A percentile compares a stretch with the other conserved stretches of the same genome.
Evolutionary conservation across 1,140 invertebrate genomes (phyloP).

Genomic region (Dreissena polymorpha): DNA sequence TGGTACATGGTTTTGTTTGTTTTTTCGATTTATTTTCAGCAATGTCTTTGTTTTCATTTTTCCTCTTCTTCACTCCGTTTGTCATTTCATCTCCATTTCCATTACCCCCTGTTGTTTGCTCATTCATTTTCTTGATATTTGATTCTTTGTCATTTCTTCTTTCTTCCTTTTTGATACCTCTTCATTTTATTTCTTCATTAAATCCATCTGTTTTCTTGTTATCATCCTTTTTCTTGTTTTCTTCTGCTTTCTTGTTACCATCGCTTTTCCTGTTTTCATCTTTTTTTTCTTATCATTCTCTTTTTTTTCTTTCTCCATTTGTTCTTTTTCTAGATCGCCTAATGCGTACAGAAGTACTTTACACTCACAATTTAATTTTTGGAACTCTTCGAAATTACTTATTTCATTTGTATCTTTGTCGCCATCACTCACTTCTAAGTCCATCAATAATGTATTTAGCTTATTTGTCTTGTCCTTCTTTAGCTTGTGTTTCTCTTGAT

Average conservation of each 20-base stretch:
- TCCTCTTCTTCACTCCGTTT: too few relatives aligned
- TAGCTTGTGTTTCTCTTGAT: background rate
- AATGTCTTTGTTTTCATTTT: too few relatives aligned
- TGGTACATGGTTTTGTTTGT: too few relatives aligned
- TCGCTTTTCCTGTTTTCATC: constrained; percentile 44
- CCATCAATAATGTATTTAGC: background rate
- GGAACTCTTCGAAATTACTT: constrained; percentile 13
- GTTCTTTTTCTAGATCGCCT: constrained; percentile 41
- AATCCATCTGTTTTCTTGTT: constrained; percentile 47
- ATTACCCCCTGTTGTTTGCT: constrained; percentile 5
- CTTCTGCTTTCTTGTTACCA: constrained; percentile 55
- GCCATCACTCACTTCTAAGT: background rate
- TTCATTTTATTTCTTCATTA: constrained; percentile 5
- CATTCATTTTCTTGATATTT: background rate
- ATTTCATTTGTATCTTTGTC: background rate
- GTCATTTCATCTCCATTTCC: background rate
- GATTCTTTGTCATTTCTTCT: background rate
- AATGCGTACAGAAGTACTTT: constrained; percentile 8
- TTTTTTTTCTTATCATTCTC: constrained; percentile 59
- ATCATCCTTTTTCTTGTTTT: constrained; percentile 58
- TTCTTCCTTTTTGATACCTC: background rate
- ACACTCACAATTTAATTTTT: background rate
- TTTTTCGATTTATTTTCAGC: too few relatives aligned
- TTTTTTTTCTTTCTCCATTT: constrained; percentile 52
- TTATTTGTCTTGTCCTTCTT: background rate